Evolutionary conservation across 2,888 invertebrate species (phyloP).

Genomic region (Thecophora atra): DNA sequence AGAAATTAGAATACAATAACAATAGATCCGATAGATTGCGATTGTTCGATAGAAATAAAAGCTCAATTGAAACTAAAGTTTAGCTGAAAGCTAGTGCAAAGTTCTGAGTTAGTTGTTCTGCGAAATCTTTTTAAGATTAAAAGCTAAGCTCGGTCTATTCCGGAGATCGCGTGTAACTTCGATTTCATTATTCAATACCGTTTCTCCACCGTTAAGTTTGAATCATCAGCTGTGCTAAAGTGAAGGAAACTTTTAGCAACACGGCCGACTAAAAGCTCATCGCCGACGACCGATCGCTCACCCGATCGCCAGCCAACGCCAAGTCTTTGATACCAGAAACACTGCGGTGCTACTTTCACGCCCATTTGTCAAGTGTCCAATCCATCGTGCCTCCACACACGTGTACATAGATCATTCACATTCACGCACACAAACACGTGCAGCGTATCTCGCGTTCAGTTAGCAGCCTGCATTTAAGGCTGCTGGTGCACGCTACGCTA

Average conservation of each 20-base stretch:
- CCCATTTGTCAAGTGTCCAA: conserved; percentile 28
- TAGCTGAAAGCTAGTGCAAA: no score
- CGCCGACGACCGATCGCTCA: neutral
- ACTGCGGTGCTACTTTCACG: neutral
- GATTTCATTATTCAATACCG: no score
- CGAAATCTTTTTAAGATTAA: neutral
- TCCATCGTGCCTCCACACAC: neutral
- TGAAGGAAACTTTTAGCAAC: neutral
- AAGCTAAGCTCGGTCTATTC: neutral
- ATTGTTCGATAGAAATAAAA: no score
- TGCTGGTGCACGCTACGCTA: conserved; percentile 22
- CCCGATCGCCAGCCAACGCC: neutral
- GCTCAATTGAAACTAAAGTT: no score
- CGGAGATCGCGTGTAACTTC: no score
- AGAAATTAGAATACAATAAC: no score
- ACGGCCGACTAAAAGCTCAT: no score
- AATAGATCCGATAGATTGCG: no score
- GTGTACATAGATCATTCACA: neutral
- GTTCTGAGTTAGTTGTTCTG: no score
- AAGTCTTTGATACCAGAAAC: neutral
- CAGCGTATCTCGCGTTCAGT: conserved; percentile 1
- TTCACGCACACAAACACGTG: neutral
- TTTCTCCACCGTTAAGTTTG: neutral
- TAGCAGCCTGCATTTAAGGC: conserved; percentile 5
- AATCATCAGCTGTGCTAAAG: neutral